A percentile compares a stretch with the other conserved stretches of the same genome.
phyloP scores from a whole-genome alignment of 2,888 invertebrate genomes.

The Sympetrum striolatum region DNA sequence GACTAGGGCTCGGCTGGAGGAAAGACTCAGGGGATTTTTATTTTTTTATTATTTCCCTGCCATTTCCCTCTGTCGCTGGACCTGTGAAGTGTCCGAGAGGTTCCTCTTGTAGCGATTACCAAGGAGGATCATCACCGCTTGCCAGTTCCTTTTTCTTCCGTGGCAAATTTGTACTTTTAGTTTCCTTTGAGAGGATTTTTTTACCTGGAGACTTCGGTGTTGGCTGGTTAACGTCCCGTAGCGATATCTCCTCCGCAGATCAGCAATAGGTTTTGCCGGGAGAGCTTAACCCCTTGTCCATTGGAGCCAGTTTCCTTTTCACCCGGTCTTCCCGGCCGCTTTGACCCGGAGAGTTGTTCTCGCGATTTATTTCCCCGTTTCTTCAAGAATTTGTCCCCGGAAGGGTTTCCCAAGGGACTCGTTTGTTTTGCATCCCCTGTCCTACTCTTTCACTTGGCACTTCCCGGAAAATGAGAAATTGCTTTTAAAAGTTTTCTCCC shows the following conservation, averaged over 20 bases:
- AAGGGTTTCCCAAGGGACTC: neutral
- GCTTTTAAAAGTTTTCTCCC: too few relatives aligned
- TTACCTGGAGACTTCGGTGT: neutral
- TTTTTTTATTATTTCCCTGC: neutral
- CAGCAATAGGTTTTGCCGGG: too few relatives aligned
- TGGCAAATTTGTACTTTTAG: neutral
- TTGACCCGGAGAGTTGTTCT: too few relatives aligned
- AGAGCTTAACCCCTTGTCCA: too few relatives aligned
- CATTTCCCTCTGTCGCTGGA: neutral
- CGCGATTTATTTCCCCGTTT: neutral
- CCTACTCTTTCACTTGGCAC: neutral
- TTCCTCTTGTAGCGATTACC: neutral
- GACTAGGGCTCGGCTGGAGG: neutral
- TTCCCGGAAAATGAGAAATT: neutral
- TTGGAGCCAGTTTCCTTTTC: too few relatives aligned
- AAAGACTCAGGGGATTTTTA: neutral
- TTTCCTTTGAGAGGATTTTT: neutral
- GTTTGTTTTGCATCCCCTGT: neutral
- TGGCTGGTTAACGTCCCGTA: too few relatives aligned
- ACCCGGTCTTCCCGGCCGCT: too few relatives aligned
- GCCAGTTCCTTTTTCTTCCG: neutral
- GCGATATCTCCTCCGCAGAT: too few relatives aligned
- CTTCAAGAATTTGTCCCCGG: neutral
- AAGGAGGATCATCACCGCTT: too few relatives aligned
- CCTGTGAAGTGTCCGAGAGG: neutral